Conservation (phyloP, 2,797 vertebrate genomes). For the Xyrichtys novacula region DNA sequence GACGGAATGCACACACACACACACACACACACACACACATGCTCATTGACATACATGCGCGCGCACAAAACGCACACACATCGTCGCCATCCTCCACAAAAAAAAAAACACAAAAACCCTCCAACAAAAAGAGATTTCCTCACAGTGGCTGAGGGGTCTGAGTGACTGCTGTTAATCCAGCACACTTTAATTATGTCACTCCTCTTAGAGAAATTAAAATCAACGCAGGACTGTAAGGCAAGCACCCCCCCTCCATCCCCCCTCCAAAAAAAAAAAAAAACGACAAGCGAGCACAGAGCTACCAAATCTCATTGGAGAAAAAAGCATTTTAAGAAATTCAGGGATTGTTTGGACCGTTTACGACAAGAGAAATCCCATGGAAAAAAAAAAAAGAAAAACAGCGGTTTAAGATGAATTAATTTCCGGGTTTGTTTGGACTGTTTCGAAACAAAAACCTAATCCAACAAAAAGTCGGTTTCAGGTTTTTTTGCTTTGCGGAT, state of each 20-base stretch:
- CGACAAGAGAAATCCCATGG: not conserved
- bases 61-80: slow-evolving; percentile 23
- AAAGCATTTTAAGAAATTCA: slow-evolving; percentile 28
- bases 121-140: slow-evolving; percentile 56
- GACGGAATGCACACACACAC: slow-evolving; percentile 67
- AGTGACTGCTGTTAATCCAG: slow-evolving; percentile 71
- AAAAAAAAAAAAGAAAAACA: too few relatives aligned
- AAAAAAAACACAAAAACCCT: slow-evolving; percentile 62
- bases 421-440: slow-evolving; percentile 43
- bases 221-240: slow-evolving; percentile 44
- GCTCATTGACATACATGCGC: slow-evolving; percentile 38
- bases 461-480: slow-evolving; percentile 1
- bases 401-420: slow-evolving; percentile 33
- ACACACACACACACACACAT: slow-evolving; percentile 35
- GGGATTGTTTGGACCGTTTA: slow-evolving; percentile 42
- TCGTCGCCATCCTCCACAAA: slow-evolving; percentile 54
- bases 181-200: slow-evolving; percentile 74
- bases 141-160: slow-evolving; percentile 47
- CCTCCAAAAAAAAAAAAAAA: too few relatives aligned
- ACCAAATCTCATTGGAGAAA: slow-evolving; percentile 16
- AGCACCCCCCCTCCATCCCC: slow-evolving; percentile 37
- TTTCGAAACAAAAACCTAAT: slow-evolving; percentile 12
- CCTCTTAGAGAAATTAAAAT: slow-evolving; percentile 64
- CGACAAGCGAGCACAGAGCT: slow-evolving; percentile 41
- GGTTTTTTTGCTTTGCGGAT: slow-evolving; percentile 13